Conservation (phyloP, 2,888 invertebrate species). For the Pristionchus entomophagus region DNA sequence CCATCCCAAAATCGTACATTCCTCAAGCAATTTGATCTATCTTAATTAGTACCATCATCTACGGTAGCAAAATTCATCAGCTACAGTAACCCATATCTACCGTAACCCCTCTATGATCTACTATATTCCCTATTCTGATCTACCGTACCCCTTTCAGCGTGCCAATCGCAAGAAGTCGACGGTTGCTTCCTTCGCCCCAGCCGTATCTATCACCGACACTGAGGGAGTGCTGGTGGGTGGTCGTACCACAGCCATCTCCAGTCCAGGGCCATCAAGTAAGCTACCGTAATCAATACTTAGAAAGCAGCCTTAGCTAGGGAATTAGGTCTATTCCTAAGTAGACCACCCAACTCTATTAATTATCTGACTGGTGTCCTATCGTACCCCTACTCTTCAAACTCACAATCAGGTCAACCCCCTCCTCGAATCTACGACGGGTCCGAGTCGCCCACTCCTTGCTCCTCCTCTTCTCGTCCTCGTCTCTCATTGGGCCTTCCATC, state of each 20-base stretch:
- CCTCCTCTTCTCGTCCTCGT: slow-evolving; percentile 28
- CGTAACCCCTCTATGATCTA: neutral
- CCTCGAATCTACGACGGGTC: slow-evolving; percentile 23
- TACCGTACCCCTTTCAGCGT: neutral
- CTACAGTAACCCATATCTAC: neutral
- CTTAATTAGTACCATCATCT: too few relatives aligned
- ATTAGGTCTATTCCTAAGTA: too few relatives aligned
- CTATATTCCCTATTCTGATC: neutral
- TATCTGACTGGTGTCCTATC: too few relatives aligned
- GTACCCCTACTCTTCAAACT: too few relatives aligned
- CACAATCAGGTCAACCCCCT: neutral
- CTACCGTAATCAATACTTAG: too few relatives aligned
- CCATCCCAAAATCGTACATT: too few relatives aligned
- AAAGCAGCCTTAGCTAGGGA: too few relatives aligned
- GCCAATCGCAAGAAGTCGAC: slow-evolving; percentile 19
- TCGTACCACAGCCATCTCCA: neutral
- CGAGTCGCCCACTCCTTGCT: neutral
- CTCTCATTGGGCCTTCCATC: neutral
- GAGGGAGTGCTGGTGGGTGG: slow-evolving; percentile 1
- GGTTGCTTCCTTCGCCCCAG: neutral
- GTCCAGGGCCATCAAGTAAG: neutral
- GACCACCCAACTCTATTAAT: too few relatives aligned
- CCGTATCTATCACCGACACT: neutral
- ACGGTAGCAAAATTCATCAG: too few relatives aligned
- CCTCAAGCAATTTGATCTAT: too few relatives aligned